Evolutionary conservation across 2,888 invertebrate species (phyloP), one percentile per base, ranked within the genome.

Genomic region (Cataglyphis altisquamis): DNA sequence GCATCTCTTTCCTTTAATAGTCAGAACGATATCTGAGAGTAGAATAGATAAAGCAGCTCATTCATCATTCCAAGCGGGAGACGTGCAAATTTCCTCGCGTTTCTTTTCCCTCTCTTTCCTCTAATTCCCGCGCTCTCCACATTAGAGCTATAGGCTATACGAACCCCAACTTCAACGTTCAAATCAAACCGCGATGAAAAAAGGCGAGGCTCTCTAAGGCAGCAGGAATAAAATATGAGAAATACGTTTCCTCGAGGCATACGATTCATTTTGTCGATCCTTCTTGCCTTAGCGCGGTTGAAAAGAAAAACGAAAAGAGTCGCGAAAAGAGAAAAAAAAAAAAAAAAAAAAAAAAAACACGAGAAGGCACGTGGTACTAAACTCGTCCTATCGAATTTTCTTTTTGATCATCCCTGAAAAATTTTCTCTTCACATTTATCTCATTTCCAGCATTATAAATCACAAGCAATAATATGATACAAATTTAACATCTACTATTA

Each of bases 161-260:
- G 72, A 41, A 15, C 25, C 18, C 41, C 68, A 39, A 78, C 73
- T 78, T 80, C 57, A 39, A n/a, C 45, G 64, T 67, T 82, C 86
- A 55, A 84, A 83, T 86, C 85, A 84, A 85, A 83, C 80, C 75
- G 83, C 81, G 81, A 89, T 89, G 86, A 86, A 89, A 89, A 89
- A 86, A 78, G 41, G 66, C 64, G 57, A 72, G 36, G 6, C 36
- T 36, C 45, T 72, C 72, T 60, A 60, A 72, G 60, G 78, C 80
- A 83, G 85, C 48, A 55, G 83, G 85, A 86, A 88, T 89, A 89
- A 89, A 88, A 88, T 89, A 86, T 89, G 88, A 89, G 86, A 80
- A 86, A 89, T 89, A 87, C 84, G 84, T 86, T 86, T 86, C 67
- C 75, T 48, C 75, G 77, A 62, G 78, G 78, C 78, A 80, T 80